Evolutionary conservation across 1,140 invertebrate genomes (phyloP), one percentile per base, ranked within the genome.

Genomic region (Drosophila guanche): DNA sequence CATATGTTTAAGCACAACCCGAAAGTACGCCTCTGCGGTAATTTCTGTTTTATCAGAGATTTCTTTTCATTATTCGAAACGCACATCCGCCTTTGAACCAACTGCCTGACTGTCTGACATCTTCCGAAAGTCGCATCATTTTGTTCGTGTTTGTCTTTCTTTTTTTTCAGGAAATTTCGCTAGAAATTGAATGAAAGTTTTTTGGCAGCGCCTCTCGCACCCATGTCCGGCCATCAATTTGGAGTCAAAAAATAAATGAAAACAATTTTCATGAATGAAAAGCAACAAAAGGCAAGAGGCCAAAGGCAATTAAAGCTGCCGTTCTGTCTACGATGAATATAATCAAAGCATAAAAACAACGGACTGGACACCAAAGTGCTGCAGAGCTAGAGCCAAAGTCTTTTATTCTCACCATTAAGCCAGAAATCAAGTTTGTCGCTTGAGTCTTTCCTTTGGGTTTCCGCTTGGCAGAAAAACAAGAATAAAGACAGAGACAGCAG

Each of bases 381-480:
- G 29, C 37, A 27, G 53, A 53, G 42, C 29, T 16, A 29, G 41
- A 52, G 56, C 29, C n/a, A 40, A 33, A 52, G 53, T 57, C 41
- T 58, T 50, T 77, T 67, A 73, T 79, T 60, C 66, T 74, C 47
- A 47, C 51, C 62, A 46, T 54, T 52, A 27, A 25, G 41, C 3
- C 48, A 12, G 60, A 56, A 72, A 76, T 76, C 84, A 65, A 89
- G 89, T 90, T 90, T 84, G 84, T 90, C 83, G 78, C 85, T 54
- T 84, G 65, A 90, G 89, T 90, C 89, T 90, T 90, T 89, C 78
- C 85, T 76, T 79, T 52, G 61, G 33, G 41, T 51, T 76, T 68
- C 65, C 48, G 61, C 47, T 68, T 25, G 62, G 1, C 27, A 41
- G 12, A 16, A 50, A 50, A 25, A 12, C 14, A 6, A 16, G 37